phyloP scores from a whole-genome alignment of 2,113 vertebrate genomes.

The Entelurus aequoreus region DNA sequence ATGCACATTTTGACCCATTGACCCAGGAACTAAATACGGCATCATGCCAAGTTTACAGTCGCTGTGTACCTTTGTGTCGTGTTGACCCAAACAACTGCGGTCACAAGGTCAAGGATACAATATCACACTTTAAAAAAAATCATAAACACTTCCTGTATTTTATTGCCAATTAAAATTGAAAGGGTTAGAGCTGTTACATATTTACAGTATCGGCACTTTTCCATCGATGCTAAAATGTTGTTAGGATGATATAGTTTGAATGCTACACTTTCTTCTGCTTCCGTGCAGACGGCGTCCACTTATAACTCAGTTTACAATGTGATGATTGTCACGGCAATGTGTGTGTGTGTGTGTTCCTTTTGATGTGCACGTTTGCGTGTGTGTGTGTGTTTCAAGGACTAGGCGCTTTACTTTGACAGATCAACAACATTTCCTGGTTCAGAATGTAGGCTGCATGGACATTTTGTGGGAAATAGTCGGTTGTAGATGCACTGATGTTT shows the following conservation, averaged over 20 bases:
- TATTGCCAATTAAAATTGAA: not conserved
- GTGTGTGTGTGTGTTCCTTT: not conserved
- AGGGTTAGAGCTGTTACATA: no score
- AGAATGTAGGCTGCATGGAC: not conserved
- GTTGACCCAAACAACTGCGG: slow-evolving; percentile 10
- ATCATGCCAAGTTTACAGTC: slow-evolving; percentile 3
- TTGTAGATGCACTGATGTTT: not conserved
- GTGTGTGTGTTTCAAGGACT: not conserved
- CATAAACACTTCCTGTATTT: not conserved
- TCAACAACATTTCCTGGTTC: not conserved
- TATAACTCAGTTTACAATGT: slow-evolving; percentile 4
- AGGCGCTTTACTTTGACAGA: not conserved
- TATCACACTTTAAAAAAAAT: not conserved
- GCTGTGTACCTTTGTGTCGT: slow-evolving; percentile 11
- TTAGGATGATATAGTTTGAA: slow-evolving; percentile 5
- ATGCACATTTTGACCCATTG: not conserved
- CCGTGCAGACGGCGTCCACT: slow-evolving; percentile 6
- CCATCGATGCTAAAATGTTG: not conserved
- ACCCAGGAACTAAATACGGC: not conserved
- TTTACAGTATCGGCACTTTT: no score
- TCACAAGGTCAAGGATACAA: not conserved
- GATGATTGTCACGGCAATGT: slow-evolving; percentile 1
- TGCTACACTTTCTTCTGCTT: slow-evolving; percentile 12
- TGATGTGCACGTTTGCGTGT: not conserved
- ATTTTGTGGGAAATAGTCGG: not conserved